phyloP scores from a whole-genome alignment of 1,140 invertebrate species.

The Drusus annulatus region DNA sequence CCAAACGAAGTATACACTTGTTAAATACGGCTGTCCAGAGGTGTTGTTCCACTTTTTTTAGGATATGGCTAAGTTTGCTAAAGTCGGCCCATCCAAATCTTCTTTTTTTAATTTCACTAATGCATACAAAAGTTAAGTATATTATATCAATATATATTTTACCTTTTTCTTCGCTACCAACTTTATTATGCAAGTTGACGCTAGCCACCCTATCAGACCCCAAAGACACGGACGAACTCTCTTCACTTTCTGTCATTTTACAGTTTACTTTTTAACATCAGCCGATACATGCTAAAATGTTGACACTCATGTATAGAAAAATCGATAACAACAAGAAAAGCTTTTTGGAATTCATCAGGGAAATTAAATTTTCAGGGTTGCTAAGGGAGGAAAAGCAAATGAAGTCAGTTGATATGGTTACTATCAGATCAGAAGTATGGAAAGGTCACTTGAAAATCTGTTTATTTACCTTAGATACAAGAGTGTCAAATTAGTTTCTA shows the following conservation, averaged over 20 bases:
- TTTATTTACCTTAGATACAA: constrained; percentile 22
- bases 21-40: too few relatives aligned
- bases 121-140: too few relatives aligned
- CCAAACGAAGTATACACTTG: too few relatives aligned
- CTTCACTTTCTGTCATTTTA: not conserved
- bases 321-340: not conserved
- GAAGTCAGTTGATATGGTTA: not conserved
- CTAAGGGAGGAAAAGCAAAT: not conserved
- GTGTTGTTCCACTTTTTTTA: too few relatives aligned
- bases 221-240: not conserved
- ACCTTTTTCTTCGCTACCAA: constrained; percentile 35
- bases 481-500: not conserved
- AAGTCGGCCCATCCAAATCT: too few relatives aligned
- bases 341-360: too few relatives aligned
- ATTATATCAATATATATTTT: not conserved
- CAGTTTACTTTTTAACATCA: not conserved
- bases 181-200: constrained; percentile 25
- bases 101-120: too few relatives aligned
- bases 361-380: constrained; percentile 9
- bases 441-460: too few relatives aligned
- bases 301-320: not conserved
- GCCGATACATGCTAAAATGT: not conserved
- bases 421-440: not conserved
- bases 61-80: too few relatives aligned
- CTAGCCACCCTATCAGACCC: constrained; percentile 31